These are phyloP conservation scores for Eutrigla gurnardus DNA, from an alignment of 2,797 vertebrate species.

Conservation along the genomic window DNA sequence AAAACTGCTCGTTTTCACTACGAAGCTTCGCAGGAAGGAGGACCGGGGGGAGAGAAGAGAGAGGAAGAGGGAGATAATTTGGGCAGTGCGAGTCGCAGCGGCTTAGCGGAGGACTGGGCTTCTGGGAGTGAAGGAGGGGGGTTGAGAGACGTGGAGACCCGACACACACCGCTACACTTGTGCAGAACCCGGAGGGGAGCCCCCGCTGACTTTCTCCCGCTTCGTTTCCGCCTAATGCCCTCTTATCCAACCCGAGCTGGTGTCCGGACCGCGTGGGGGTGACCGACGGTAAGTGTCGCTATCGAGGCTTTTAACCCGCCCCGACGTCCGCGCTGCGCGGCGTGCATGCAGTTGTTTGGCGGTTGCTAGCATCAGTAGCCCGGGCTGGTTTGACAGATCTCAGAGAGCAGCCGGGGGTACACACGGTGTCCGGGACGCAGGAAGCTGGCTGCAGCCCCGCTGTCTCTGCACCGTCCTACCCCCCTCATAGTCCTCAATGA, in stretches of 20 bases:
- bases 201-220: slow-evolving; percentile 71
- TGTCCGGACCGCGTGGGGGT: slow-evolving; percentile 43
- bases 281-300: slow-evolving; percentile 72
- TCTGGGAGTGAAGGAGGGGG: slow-evolving; percentile 12
- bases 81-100: slow-evolving; percentile 62
- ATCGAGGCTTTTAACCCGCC: too few species aligned
- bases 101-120: slow-evolving; percentile 55
- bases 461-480: too few species aligned
- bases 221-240: slow-evolving; percentile 48
- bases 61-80: slow-evolving; percentile 25
- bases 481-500: neutral
- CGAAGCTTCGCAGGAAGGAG: slow-evolving; percentile 32
- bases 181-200: slow-evolving; percentile 62
- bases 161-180: slow-evolving; percentile 59
- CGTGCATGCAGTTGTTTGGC: slow-evolving; percentile 33
- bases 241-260: slow-evolving; percentile 28
- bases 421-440: slow-evolving; percentile 13
- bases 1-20: slow-evolving; percentile 36
- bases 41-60: slow-evolving; percentile 18
- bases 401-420: slow-evolving; percentile 50
- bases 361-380: slow-evolving; percentile 57
- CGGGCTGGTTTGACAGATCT: slow-evolving; percentile 77
- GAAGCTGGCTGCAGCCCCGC: neutral
- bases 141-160: slow-evolving; percentile 33
- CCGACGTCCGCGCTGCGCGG: too few species aligned